Evolutionary conservation across 1,140 invertebrate genomes (phyloP).

Genomic region (Ladona fulva): DNA sequence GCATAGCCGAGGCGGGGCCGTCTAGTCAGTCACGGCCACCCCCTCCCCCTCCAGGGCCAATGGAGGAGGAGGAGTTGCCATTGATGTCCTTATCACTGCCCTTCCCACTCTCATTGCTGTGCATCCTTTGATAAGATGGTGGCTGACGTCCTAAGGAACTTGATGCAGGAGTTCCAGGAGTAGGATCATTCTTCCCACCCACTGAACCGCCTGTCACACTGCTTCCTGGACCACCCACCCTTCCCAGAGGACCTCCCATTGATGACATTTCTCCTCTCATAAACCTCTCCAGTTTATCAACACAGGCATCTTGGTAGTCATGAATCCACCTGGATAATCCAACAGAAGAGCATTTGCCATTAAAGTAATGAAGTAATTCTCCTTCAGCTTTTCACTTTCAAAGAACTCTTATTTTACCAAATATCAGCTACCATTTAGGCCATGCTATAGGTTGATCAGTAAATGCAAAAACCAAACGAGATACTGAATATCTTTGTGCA

Average conservation of each 20-base stretch:
- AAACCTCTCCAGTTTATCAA: slow-evolving; percentile 94
- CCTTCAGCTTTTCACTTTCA: no score
- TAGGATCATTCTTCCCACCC: slow-evolving; percentile 39
- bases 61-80: slow-evolving; percentile 27
- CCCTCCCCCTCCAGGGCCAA: slow-evolving; percentile 17
- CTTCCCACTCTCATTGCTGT: slow-evolving; percentile 62
- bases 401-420: no score
- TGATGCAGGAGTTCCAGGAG: slow-evolving; percentile 56
- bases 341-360: no score
- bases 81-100: slow-evolving; percentile 57
- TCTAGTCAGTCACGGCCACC: slow-evolving; percentile 58
- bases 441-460: no score
- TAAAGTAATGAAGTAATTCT: no score
- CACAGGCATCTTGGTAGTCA: slow-evolving; percentile 98
- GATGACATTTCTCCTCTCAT: slow-evolving; percentile 61
- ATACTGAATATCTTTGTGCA: no score
- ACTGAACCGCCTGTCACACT: slow-evolving; percentile 21
- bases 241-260: slow-evolving; percentile 28
- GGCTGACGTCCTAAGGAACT: slow-evolving; percentile 48
- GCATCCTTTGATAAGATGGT: slow-evolving; percentile 74
- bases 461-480: no score
- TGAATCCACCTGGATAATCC: slow-evolving; percentile 78
- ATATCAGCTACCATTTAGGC: no score
- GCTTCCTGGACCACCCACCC: slow-evolving; percentile 37
- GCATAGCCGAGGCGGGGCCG: slow-evolving; percentile 31